Evolutionary conservation across 92 coral and sea anemone species (phyloP), one percentile per base, ranked within the genome.

Genomic region (Porites lobata): DNA sequence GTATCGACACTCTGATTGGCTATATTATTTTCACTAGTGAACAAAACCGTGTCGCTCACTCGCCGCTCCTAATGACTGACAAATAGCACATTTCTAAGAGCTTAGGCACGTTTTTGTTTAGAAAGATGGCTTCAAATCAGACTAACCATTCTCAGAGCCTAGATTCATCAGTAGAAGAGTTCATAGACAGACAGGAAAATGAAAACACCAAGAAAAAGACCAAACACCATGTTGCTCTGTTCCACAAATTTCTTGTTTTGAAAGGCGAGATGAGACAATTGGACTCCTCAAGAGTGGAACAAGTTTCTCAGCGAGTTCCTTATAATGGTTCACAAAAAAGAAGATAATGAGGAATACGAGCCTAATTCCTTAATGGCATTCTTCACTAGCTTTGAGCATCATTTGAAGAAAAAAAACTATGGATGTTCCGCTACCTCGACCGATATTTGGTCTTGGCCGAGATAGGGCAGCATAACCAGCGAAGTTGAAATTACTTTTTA

Each of bases 271-370:
- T n/a, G 19, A 0, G 90, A 61, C 82, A 75, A 75, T 63, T 29
- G 32, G 32, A 29, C 88, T 52, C 87, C 77, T 8, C 56, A 67
- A 9, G 88, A 88, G 24, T 88, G 82, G 76, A 82, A 81, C 20
- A 69, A 54, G 8, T 82, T 62, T 24, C n/a, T 88, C 19, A 53
- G 77, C 83, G 76, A 82, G 6, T 88, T 88, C 54, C 62, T 82
- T 21, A 65, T 76, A 6, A 74, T 83, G 6, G 84, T 88, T 7
- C 82, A 88, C 47, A 88, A 72, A 52, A 88, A 88, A 72, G 88
- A 84, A 19, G 13, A 38, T 26, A 56, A 61, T 43, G 75, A 85
- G 18, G 84, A 85, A 18, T 76, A 85, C 76, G 84, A 85, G 66
- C 76, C 83, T 18, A 76, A 26, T 50, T 85, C 84, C 53, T 29